These are phyloP conservation scores for Ladona fulva DNA, from an alignment of 1,140 invertebrate species.

Conservation along the genomic window DNA sequence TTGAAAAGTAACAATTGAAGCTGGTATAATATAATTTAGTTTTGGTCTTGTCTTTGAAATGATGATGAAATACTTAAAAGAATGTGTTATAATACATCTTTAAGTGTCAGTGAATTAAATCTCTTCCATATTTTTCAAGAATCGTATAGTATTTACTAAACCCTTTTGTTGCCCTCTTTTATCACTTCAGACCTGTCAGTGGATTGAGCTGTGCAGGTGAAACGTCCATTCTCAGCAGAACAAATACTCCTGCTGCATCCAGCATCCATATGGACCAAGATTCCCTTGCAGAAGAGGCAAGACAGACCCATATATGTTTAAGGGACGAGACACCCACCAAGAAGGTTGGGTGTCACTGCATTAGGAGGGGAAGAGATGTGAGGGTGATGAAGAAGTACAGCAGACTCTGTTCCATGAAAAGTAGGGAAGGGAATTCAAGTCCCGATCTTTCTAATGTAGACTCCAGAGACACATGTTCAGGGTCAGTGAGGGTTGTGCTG, in stretches of 20 bases:
- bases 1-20: no score
- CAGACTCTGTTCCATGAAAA: background rate
- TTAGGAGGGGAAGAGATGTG: background rate
- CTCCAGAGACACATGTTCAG: background rate
- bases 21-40: no score
- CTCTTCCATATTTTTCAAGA: no score
- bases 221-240: background rate
- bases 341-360: background rate
- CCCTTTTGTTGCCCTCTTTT: no score
- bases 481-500: no score
- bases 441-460: background rate
- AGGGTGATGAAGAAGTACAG: background rate
- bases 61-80: no score
- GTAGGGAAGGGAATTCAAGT: background rate
- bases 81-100: no score
- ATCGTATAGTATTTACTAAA: no score
- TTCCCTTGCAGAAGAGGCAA: background rate
- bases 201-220: background rate
- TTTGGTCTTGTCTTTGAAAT: no score
- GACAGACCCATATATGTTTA: background rate
- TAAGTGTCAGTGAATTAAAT: no score
- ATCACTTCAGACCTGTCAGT: no score
- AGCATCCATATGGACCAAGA: background rate
- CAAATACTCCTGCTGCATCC: background rate
- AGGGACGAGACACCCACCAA: background rate